Base-by-base conservation (phyloP, 2,113 vertebrate genomes). In the Brienomyrus brachyistius region DNA sequence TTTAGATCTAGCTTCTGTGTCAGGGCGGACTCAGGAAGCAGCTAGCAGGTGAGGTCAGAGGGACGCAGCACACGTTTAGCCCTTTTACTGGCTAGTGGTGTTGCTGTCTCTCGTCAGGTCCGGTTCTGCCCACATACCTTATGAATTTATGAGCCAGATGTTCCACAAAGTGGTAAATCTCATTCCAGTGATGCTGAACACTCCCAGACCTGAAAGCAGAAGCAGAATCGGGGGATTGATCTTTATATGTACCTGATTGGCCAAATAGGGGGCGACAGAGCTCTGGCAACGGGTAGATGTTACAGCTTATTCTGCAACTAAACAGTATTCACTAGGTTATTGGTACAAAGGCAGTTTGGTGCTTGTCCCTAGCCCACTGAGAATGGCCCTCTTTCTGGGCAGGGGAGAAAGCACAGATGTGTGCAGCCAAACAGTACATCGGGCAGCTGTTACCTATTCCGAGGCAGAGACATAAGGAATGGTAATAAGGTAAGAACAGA, bases 91-190 rank as follows among this genome's bases (percentile, higher is more conserved):
- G 62, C n/a, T 4, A 66, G n/a, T 11, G 2, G 62, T 66, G 70
- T 23, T 35, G 35, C 9, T 52, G 31, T 51, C 48, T 40, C 23
- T 27, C 11, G 21, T 89, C 66, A 17, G 5, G 35, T 82, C 50
- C 31, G 70, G 7, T n/a, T n/a, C 19, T 43, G 80, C 35, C 40
- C 21, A 17, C 95, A 96, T 93, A 99, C 98, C 98, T 99, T 90
- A 98, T 98, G 94, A 99, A 99, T 93, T 98, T 99, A 89, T 97
- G 96, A 85, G 98, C 97, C 94, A 99, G 94, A 92, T 98, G 98
- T 93, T 98, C 97, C 91, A 99, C 98, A 93, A 99, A 99, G 88
- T 97, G 96, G 93, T 98, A 99, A 91, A 99, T 99, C 94, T 99
- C 98, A 56, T 95, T 97, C 98, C 98, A 99, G 90, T 99, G 98